Evolutionary conservation across 2,888 invertebrate genomes (phyloP), one percentile per base, ranked within the genome.

Genomic region (Atethmia centrago): DNA sequence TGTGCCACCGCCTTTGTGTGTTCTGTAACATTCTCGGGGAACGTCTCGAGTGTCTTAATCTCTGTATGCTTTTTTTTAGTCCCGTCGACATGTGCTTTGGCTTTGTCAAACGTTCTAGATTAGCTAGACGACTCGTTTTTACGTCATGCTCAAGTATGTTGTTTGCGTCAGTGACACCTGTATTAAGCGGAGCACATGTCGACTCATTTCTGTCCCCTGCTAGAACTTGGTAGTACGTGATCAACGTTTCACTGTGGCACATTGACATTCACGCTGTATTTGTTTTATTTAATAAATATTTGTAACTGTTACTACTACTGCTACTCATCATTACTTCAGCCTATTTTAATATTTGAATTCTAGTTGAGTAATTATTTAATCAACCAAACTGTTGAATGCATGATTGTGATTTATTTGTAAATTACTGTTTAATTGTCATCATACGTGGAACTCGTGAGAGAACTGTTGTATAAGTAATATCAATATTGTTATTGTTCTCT

Each of bases 1-100:
- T 79, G 87, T 87, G 85, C 81, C 84, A 77, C 80, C 74, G 71
- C 40, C 74, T 77, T 72, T 80, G 84, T 87, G 88, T 88, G 86
- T 78, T 79, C 79, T 82, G 72, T 87, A 80, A 77, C 76, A 72
- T 85, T 70, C 85, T 83, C 83, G 81, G 84, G 79, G 77, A 77
- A 70, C 78, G 74, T 80, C 66, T 83, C 80, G 79, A 88, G 82
- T 79, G 78, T 76, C 83, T 75, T 83, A 80, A 80, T 83, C 73
- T 83, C 63, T 82, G 79, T 80, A 77, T 85, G 84, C 82, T 88
- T 88, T 83, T 72, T 82, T 88, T 80, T 83, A 80, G 77, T 71
- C 71, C 40, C 59, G 79, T 84, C 84, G 84, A 75, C 87, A 84
- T 83, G 80, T 80, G 84, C 85, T 85, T 80, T 79, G 55, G 62